phyloP scores from a whole-genome alignment of 2,797 vertebrate species.

The Manis javanica region DNA sequence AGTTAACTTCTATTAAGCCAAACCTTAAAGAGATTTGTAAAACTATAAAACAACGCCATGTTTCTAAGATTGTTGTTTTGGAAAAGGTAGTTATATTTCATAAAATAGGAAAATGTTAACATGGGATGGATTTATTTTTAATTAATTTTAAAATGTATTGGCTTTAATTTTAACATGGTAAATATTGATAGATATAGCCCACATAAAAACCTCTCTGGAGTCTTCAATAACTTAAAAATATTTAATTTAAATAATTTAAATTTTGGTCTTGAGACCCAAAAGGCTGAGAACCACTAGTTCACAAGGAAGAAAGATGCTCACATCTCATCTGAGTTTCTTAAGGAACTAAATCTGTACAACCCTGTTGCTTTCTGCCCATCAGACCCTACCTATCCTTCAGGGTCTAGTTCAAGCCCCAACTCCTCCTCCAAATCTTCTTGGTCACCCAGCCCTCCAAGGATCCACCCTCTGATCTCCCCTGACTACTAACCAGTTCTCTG shows the following conservation, averaged over 20 bases:
- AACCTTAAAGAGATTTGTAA: slow-evolving; percentile 25
- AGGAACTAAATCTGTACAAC: not conserved
- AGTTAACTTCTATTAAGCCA: slow-evolving; percentile 19
- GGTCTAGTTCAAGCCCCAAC: not conserved
- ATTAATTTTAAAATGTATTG: slow-evolving; percentile 12
- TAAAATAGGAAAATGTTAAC: slow-evolving; percentile 2
- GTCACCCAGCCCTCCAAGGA: not conserved
- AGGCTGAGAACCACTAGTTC: slow-evolving; percentile 32
- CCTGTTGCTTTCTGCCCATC: not conserved
- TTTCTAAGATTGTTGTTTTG: slow-evolving; percentile 41
- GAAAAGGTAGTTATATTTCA: slow-evolving; percentile 48
- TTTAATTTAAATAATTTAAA: slow-evolving; percentile 30
- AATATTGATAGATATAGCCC: not conserved
- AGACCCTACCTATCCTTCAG: not conserved
- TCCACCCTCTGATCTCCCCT: not conserved
- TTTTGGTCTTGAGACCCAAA: slow-evolving; percentile 10
- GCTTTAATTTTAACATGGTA: slow-evolving; percentile 29
- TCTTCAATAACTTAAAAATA: slow-evolving; percentile 41
- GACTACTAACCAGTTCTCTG: not conserved
- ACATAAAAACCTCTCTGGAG: not conserved
- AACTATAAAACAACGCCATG: slow-evolving; percentile 32
- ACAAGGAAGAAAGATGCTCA: not conserved
- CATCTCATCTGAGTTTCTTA: not conserved
- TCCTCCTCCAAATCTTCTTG: not conserved
- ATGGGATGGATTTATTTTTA: not conserved